phyloP scores from a whole-genome alignment of 2,797 vertebrate species.

The Diplodus puntazzo region DNA sequence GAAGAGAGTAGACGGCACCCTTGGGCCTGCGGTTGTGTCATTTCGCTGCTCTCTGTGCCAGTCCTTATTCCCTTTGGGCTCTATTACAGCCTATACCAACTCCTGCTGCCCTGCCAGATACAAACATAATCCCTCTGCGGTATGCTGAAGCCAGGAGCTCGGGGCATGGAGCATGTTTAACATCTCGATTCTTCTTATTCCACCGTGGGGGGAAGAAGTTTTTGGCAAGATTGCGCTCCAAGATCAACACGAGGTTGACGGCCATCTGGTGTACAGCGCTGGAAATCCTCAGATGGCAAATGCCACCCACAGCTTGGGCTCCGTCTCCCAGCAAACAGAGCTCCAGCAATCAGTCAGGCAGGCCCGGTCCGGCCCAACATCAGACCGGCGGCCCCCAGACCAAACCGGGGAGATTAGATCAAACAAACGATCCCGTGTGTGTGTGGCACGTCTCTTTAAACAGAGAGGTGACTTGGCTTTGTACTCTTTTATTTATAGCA shows the following conservation, averaged over 20 bases:
- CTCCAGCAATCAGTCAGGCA: conserved; percentile 51
- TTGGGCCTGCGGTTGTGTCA: conserved; percentile 42
- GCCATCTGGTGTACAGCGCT: conserved; percentile 73
- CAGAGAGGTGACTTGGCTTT: conserved; percentile 62
- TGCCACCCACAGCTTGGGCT: conserved; percentile 64
- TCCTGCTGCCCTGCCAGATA: conserved; percentile 58
- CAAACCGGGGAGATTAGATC: conserved; percentile 60
- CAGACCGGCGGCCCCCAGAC: conserved; percentile 26
- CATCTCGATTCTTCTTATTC: conserved; percentile 72
- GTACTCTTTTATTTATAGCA: conserved; percentile 70
- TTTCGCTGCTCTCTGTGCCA: conserved; percentile 49
- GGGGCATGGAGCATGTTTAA: conserved; percentile 67
- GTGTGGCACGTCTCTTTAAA: conserved; percentile 70
- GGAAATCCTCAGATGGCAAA: conserved; percentile 71
- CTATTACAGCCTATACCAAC: conserved; percentile 46
- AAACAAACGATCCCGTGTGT: conserved; percentile 59
- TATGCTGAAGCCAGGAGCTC: conserved; percentile 57
- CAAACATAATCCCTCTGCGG: conserved; percentile 67
- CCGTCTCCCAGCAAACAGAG: conserved; percentile 48
- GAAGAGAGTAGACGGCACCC: conserved; percentile 21
- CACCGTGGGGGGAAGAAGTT: conserved; percentile 29
- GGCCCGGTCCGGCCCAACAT: background rate
- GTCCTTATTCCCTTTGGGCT: conserved; percentile 54
- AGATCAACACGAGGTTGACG: conserved; percentile 77
- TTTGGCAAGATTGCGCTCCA: conserved; percentile 63